A percentile compares a stretch with the other conserved stretches of the same genome.
phyloP scores from a whole-genome alignment of 2,888 invertebrate species.

The Halocaridina rubra region DNA sequence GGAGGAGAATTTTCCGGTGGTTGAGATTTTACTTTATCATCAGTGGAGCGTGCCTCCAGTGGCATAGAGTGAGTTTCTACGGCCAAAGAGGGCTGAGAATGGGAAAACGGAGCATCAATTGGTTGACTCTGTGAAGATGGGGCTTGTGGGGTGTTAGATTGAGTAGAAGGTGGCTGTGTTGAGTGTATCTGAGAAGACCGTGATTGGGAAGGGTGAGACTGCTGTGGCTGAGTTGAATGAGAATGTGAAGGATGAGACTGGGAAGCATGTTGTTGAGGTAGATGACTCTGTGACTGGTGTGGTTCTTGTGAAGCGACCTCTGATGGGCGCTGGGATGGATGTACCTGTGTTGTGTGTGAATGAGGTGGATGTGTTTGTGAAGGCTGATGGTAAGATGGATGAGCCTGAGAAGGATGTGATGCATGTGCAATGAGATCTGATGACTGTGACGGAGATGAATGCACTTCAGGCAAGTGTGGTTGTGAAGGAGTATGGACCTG shows the following conservation, averaged over 20 bases:
- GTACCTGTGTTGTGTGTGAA: background rate
- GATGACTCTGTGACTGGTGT: too few species aligned
- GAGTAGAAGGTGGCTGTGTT: slow-evolving; percentile 14
- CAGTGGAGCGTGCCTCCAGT: too few species aligned
- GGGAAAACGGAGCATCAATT: background rate
- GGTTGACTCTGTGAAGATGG: background rate
- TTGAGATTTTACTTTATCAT: too few species aligned
- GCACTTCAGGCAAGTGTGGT: background rate
- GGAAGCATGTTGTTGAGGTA: background rate
- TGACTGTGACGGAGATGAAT: background rate
- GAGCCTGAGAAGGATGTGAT: background rate
- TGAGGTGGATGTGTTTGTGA: slow-evolving; percentile 2
- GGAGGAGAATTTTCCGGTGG: too few species aligned
- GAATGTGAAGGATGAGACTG: background rate
- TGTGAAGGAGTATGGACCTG: background rate
- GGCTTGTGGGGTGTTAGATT: background rate
- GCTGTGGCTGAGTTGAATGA: background rate
- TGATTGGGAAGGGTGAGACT: slow-evolving; percentile 1
- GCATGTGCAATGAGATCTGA: background rate
- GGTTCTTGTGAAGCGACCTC: too few species aligned
- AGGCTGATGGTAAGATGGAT: slow-evolving; percentile 7
- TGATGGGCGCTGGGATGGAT: slow-evolving; percentile 1
- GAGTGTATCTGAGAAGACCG: slow-evolving; percentile 24
- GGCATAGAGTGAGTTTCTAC: too few species aligned
- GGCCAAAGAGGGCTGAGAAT: background rate